These are phyloP conservation scores for Spinus olivaceus DNA, from an alignment of 2,797 vertebrate species.

Conservation along the genomic window DNA sequence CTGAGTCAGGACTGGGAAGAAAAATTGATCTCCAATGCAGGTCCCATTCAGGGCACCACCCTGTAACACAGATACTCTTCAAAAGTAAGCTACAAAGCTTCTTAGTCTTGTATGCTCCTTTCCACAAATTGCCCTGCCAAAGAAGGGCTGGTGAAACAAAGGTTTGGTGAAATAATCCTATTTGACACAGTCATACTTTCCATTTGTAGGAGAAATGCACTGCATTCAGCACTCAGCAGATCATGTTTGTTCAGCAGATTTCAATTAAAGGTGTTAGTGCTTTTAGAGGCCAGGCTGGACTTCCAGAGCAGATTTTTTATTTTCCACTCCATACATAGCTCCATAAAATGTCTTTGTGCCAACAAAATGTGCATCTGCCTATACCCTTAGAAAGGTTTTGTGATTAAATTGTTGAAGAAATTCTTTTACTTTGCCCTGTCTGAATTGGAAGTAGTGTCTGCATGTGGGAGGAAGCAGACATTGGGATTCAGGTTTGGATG, in stretches of 20 bases:
- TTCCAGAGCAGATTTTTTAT: background rate
- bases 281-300: background rate
- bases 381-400: background rate
- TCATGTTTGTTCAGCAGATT: background rate
- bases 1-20: background rate
- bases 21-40: background rate
- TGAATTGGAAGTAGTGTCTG: background rate
- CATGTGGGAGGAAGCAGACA: background rate
- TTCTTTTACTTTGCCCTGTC: background rate
- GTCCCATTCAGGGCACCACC: background rate
- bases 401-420: background rate
- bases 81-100: background rate
- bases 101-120: background rate
- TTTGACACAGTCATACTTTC: background rate
- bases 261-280: background rate
- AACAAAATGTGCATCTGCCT: background rate
- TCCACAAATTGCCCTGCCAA: background rate
- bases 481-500: background rate
- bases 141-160: background rate
- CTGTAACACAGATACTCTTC: background rate
- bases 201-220: background rate
- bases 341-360: background rate
- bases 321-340: background rate
- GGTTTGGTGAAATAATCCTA: background rate
- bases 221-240: background rate